Base-by-base conservation (phyloP, 2,797 vertebrate species). In the Siniperca scherzeri region DNA sequence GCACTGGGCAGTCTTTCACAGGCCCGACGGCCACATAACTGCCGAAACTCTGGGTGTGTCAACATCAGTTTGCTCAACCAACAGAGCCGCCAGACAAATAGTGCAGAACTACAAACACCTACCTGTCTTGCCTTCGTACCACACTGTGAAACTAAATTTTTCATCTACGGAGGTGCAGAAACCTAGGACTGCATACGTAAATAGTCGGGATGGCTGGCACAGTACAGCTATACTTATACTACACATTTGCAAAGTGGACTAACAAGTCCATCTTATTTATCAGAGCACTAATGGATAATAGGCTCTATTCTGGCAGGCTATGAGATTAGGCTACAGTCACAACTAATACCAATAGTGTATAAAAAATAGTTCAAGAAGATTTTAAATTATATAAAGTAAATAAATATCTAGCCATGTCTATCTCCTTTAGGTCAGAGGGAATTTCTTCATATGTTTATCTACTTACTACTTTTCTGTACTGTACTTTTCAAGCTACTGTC, bases 31-130 rank as follows among this genome's bases (percentile, higher is more conserved):
- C 75, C 84, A 91, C 85, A 92, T 87, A 88, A 78, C 89, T 87
- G 86, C 86, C 8, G 79, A 93, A 95, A 93, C 89, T 91, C 89
- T 88, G 90, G 93, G 92, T 89, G 92, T 95, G 93, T 92, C 94
- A 84, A 86, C 75, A 88, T 83, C 64, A 88, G 89, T 93, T 93
- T 93, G 89, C 87, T 91, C 87, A 93, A 88, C 85, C 83, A 91
- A 91, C 91, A 88, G 83, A 93, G 87, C 78, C 14, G 78, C 44
- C 82, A 85, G 89, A 90, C 88, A 93, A 92, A 92, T 69, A 84
- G 73, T 46, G 62, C 79, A 91, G 74, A 86, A 88, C 85, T 84
- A 86, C 80, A 61, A 89, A 91, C 84, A 88, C 76, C 77, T 85
- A 83, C 71, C 61, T 74, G 82, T 40, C 81, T 80, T 81, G 75